These are phyloP conservation scores for Harpalus rubripes DNA, from an alignment of 2,888 invertebrate species.

Conservation along the genomic window DNA sequence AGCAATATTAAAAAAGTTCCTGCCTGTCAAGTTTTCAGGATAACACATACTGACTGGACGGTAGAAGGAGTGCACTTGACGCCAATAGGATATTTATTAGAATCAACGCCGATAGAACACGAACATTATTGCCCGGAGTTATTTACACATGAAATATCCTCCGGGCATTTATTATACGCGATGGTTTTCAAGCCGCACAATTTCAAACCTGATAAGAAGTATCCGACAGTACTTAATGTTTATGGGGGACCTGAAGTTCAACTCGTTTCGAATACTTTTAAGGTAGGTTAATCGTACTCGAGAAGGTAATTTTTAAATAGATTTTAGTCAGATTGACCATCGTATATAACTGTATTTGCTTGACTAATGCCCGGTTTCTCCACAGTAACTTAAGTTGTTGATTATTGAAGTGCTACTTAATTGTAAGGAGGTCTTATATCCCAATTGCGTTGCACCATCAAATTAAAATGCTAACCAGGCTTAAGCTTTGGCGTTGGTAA, in stretches of 20 bases:
- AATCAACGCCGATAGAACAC: slow-evolving; percentile 81
- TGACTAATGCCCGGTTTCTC: too few species aligned
- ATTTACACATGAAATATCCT: slow-evolving; percentile 84
- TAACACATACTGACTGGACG: slow-evolving; percentile 84
- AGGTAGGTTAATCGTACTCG: slow-evolving; percentile 79
- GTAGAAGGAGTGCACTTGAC: slow-evolving; percentile 84
- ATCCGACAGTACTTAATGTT: slow-evolving; percentile 97
- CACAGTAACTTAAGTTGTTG: too few species aligned
- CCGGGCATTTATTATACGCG: slow-evolving; percentile 88
- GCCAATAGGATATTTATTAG: slow-evolving; percentile 86
- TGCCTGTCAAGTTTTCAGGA: slow-evolving; percentile 87
- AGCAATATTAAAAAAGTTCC: slow-evolving; percentile 91
- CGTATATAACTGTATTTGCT: too few species aligned
- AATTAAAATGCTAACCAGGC: too few species aligned
- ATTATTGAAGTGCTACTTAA: too few species aligned
- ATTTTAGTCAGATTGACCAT: too few species aligned
- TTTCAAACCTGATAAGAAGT: slow-evolving; percentile 83
- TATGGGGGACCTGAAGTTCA: slow-evolving; percentile 99
- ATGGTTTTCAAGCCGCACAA: slow-evolving; percentile 94
- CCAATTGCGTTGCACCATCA: too few species aligned
- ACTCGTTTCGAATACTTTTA: slow-evolving; percentile 96
- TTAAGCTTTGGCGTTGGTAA: too few species aligned
- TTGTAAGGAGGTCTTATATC: too few species aligned
- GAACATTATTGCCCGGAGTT: slow-evolving; percentile 86
- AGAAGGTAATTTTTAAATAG: not conserved